These are phyloP conservation scores for Drosophila quinaria DNA, from an alignment of 2,888 invertebrate species.

Conservation along the genomic window DNA sequence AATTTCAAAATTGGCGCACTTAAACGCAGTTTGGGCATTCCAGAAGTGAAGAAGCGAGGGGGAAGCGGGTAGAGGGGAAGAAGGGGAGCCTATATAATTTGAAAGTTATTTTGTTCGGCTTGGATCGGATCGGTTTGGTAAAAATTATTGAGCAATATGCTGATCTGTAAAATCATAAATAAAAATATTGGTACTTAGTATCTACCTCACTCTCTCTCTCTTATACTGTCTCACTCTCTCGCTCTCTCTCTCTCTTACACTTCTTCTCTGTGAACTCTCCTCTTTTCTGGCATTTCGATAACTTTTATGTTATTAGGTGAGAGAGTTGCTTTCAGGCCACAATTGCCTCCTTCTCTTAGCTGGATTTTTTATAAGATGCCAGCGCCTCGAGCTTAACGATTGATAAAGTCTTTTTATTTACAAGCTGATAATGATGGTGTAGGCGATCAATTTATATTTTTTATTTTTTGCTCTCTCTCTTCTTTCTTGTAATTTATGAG, in stretches of 20 bases:
- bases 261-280: constrained; percentile 5
- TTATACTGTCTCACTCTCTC: neutral
- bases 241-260: neutral
- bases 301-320: constrained; percentile 84
- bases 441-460: constrained; percentile 51
- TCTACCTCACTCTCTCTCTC: constrained; percentile 3
- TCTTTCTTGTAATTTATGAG: constrained; percentile 65
- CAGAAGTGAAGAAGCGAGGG: neutral
- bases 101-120: constrained; percentile 74
- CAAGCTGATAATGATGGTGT: constrained; percentile 82
- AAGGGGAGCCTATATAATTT: constrained; percentile 57
- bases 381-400: constrained; percentile 69
- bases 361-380: constrained; percentile 24
- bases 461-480: neutral
- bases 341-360: constrained; percentile 29
- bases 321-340: constrained; percentile 77
- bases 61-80: no score
- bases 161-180: constrained; percentile 86
- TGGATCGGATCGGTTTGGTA: constrained; percentile 26
- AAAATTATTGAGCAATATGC: constrained; percentile 86
- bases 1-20: constrained; percentile 84
- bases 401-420: constrained; percentile 82
- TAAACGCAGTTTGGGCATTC: constrained; percentile 51
- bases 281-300: constrained; percentile 60
- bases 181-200: constrained; percentile 79